Evolutionary conservation across 2,113 vertebrate genomes (phyloP).

Genomic region (Crocuta crocuta): DNA sequence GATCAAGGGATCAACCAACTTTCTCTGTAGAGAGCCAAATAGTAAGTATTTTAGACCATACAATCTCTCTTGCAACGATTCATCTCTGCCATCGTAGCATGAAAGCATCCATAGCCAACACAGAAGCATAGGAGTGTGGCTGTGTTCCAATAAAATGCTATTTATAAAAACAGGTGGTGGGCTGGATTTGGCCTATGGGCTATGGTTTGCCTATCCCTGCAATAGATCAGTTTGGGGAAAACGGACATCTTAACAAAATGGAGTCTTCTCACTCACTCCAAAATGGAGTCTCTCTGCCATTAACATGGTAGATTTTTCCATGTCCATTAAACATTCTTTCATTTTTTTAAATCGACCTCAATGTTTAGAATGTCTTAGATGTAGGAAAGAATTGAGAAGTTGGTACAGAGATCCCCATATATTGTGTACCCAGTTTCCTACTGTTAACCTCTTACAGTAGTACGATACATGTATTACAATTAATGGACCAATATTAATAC

Average conservation of each 20-base stretch:
- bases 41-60: background rate
- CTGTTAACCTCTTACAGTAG: background rate
- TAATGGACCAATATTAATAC: background rate
- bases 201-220: background rate
- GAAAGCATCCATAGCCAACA: background rate
- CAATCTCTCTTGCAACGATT: background rate
- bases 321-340: background rate
- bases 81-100: background rate
- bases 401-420: background rate
- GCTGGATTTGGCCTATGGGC: background rate
- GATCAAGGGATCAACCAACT: background rate
- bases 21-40: background rate
- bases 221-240: background rate
- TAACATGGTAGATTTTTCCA: background rate
- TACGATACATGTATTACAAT: background rate
- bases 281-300: too few species aligned
- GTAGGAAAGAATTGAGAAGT: background rate
- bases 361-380: background rate
- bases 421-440: background rate
- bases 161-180: background rate
- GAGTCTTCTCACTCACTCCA: background rate
- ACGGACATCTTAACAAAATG: background rate
- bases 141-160: background rate
- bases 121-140: background rate
- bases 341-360: background rate